Percentiles rank a stretch among this genome's conserved stretches.
phyloP scores from a whole-genome alignment of 2,113 vertebrate genomes.

The Cinclus mexicanus region DNA sequence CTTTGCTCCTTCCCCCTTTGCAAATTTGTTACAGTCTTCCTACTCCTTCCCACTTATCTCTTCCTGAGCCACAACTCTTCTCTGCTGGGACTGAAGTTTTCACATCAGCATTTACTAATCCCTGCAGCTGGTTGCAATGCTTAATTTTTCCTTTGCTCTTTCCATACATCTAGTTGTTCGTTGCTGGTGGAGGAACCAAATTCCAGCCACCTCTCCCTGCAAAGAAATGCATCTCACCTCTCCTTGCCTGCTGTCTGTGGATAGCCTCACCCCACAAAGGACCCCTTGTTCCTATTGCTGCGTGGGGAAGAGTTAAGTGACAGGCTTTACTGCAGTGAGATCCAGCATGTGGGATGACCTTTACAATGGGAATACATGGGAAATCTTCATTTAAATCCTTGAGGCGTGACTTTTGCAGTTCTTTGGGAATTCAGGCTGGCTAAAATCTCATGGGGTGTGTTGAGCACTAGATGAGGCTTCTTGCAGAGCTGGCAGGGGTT shows the following conservation, averaged over 20 bases:
- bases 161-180: not conserved
- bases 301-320: not conserved
- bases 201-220: not conserved
- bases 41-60: not conserved
- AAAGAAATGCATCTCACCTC: not conserved
- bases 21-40: not conserved
- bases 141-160: not conserved
- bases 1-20: not conserved
- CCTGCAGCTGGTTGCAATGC: not conserved
- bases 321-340: not conserved
- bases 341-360: not conserved
- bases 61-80: not conserved
- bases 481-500: not conserved
- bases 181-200: not conserved
- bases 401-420: not conserved
- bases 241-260: accelerated
- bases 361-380: not conserved
- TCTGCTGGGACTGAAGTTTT: not conserved
- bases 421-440: accelerated
- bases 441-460: not conserved
- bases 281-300: not conserved
- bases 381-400: not conserved
- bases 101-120: not conserved
- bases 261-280: not conserved
- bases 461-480: not conserved